Evolutionary conservation across 2,888 invertebrate species (phyloP), one percentile per base, ranked within the genome.

Genomic region (Listrodromus nycthemerus): DNA sequence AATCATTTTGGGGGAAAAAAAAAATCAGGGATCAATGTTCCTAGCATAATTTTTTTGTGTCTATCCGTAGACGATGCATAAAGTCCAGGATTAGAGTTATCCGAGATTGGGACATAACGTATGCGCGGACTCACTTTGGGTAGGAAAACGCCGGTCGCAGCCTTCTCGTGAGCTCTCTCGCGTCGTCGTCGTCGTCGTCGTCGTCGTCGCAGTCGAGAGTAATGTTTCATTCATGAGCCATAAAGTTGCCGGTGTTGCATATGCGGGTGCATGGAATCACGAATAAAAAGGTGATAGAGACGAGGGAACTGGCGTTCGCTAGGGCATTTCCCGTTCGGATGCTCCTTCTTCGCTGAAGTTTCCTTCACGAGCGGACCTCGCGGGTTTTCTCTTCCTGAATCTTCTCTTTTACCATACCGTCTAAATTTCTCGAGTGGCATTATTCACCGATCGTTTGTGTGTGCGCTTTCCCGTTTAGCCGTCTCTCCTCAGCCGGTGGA

Each of bases 191-290:
- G 71, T 73, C 66, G 76, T 70, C 48, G 58, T 75, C 75, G 63
- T 75, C 75, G 79, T 75, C 61, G 80, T 37, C 55, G 67, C 63
- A n/a, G 5, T 24, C 89, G 89, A 88, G 85, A 86, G 85, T 77
- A 92, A 41, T 92, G 92, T 92, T 92, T 92, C 92, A 92, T 92
- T 92, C 92, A 92, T 92, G 92, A 92, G 91, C 90, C 89, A 91
- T 91, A 90, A 91, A 91, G 88, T 89, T 90, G 84, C 87, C 73
- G 85, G 74, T 85, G 86, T 86, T 86, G 86, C 79, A 48, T 69
- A 82, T 77, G 77, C 76, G 81, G 77, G 85, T 70, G 82, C 73
- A 80, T 66, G 74, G 63, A 83, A 19, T 48, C 45, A 41, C 48
- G 33, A 37, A 71, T 69, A 78, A 77, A 84, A 80, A 80, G 80